Evolutionary conservation across 1,140 invertebrate species (phyloP).

Genomic region (Cherax quadricarinatus): DNA sequence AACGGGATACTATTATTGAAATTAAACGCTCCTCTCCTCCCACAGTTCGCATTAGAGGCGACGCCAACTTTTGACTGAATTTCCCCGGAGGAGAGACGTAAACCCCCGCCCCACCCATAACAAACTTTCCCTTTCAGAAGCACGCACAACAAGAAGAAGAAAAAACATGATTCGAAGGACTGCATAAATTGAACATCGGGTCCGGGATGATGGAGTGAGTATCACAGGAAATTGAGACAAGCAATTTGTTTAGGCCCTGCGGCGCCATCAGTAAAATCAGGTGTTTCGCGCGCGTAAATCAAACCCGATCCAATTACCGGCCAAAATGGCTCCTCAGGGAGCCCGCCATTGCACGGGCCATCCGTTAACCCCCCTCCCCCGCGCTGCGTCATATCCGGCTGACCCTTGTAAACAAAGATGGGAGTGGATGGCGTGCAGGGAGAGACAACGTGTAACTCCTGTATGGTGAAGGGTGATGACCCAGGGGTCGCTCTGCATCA

Average conservation of each 20-base stretch:
- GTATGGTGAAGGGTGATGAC: background rate
- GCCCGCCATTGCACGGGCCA: constrained; percentile 56
- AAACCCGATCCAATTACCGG: constrained; percentile 68
- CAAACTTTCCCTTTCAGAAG: background rate
- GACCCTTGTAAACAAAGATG: constrained; percentile 63
- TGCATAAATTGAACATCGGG: constrained; percentile 47
- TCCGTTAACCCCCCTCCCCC: constrained; percentile 16
- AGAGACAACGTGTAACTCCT: background rate
- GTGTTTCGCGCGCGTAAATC: constrained; percentile 69
- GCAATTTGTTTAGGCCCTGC: constrained; percentile 63
- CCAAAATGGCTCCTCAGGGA: constrained; percentile 59
- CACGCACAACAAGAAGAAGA: background rate
- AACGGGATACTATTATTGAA: constrained; percentile 50
- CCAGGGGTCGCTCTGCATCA: too few relatives aligned
- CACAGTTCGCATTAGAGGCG: constrained; percentile 53
- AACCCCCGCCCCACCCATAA: background rate
- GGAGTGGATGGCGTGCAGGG: constrained; percentile 45
- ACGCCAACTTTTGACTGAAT: constrained; percentile 53
- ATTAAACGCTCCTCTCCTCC: constrained; percentile 41
- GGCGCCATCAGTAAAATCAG: constrained; percentile 68
- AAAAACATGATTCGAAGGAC: background rate
- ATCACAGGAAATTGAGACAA: constrained; percentile 65
- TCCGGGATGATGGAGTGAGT: constrained; percentile 53
- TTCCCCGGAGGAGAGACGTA: constrained; percentile 24
- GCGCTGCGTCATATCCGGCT: constrained; percentile 56